Evolutionary conservation across 1,140 invertebrate genomes (phyloP), one percentile per base, ranked within the genome.

Genomic region (Notospermus geniculatus): DNA sequence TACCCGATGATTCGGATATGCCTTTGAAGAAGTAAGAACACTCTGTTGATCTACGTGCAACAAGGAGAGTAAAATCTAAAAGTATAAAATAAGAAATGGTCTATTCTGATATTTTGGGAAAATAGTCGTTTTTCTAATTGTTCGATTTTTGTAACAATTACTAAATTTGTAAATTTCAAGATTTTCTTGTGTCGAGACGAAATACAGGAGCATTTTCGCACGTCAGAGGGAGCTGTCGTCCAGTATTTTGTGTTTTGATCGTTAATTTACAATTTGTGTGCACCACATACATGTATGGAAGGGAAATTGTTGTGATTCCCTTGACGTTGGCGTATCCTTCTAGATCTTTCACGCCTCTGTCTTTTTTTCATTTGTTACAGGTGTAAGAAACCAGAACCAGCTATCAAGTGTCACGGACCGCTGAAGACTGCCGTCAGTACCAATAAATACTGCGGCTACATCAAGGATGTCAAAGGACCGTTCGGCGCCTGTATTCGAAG

Each of bases 1-100:
- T 63, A 9, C 4, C n/a, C 9, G 46, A 50, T 50, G 46, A 50
- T 50, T 50, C 46, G n/a, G 46, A 50, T 50, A 50, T 23, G 25
- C 46, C 46, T 4, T 23, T n/a, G 4, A 50, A 50, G 25, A 50
- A 50, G 46, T 50, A n/a, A 50, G 46, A 13, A 13, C 39, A 43
- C 39, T 11, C 11, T 11, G 19, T 13, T 43, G 39, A 43, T 43
- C 11, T 19, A 19, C 19, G 19, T 13, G 19, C 11, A 43, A 11
- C 39, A 13, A 43, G 11, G 11, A 11, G 19, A 43, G 19, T 43
- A 43, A 19, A 43, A 19, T 43, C 11, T 43, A 43, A 13, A 43
- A 11, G 39, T 43, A 43, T 43, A 13, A 19, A 43, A 13, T 43
- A 43, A 13, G 11, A 43, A 43, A 43, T n/a, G n/a, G n/a, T n/a